These are phyloP conservation scores for Folsomia candida DNA, from an alignment of 2,888 invertebrate genomes.

Conservation along the genomic window DNA sequence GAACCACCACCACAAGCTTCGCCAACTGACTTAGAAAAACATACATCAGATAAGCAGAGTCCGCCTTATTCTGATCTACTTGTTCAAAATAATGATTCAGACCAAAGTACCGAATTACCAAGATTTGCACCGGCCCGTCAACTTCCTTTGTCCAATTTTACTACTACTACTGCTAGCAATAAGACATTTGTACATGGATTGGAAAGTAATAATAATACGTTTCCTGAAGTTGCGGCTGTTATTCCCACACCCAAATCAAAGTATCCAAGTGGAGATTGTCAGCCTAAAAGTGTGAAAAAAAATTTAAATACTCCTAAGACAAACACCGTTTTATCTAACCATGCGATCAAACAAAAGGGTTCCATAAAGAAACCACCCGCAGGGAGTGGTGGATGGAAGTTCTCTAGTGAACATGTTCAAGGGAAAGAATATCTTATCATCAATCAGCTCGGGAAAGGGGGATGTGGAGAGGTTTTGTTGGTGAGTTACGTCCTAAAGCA, in stretches of 20 bases:
- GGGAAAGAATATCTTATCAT: slow-evolving; percentile 70
- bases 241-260: background rate
- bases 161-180: no score
- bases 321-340: background rate
- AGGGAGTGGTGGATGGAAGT: slow-evolving; percentile 31
- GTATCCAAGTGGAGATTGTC: background rate
- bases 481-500: no score
- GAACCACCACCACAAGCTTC: background rate
- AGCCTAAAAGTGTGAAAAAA: background rate
- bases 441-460: slow-evolving; percentile 79
- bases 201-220: background rate
- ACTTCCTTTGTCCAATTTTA: no score
- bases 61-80: no score
- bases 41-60: no score
- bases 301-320: background rate
- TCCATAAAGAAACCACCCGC: background rate
- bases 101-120: no score
- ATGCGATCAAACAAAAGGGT: background rate
- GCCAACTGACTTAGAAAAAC: background rate
- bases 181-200: no score
- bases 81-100: no score
- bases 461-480: slow-evolving; percentile 76
- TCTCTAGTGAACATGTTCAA: slow-evolving; percentile 61
- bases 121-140: no score
- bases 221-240: background rate